These are phyloP conservation scores for Campaea margaritaria DNA, from an alignment of 2,888 invertebrate species.

Conservation along the genomic window DNA sequence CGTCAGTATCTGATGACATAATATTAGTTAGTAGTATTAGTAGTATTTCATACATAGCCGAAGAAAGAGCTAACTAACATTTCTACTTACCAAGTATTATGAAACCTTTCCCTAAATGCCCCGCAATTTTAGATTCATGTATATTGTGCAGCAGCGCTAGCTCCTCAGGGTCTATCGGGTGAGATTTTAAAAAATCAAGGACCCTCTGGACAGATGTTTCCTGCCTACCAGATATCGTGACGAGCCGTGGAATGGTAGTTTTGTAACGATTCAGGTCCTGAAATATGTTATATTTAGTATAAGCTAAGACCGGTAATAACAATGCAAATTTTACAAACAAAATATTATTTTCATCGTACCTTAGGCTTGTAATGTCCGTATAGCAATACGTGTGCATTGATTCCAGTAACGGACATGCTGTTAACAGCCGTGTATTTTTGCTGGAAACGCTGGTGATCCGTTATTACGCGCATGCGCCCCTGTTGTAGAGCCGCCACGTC, in stretches of 20 bases:
- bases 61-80: too few species aligned
- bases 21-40: not conserved
- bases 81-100: constrained; percentile 68
- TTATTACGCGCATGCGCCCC: constrained; percentile 83
- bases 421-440: constrained; percentile 74
- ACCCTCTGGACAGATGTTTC: constrained; percentile 64
- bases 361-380: constrained; percentile 58
- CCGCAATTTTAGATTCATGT: constrained; percentile 68
- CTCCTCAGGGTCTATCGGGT: constrained; percentile 75
- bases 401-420: constrained; percentile 60
- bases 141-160: constrained; percentile 74
- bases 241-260: constrained; percentile 73
- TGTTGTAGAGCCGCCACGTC: constrained; percentile 77
- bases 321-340: too few species aligned
- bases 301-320: too few species aligned
- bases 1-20: constrained; percentile 53
- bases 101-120: constrained; percentile 86
- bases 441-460: constrained; percentile 81
- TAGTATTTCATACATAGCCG: not conserved
- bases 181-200: constrained; percentile 56
- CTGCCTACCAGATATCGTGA: constrained; percentile 84
- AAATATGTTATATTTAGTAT: constrained; percentile 18
- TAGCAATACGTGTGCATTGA: constrained; percentile 60
- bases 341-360: constrained; percentile 40
- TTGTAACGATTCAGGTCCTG: constrained; percentile 46